A percentile compares a stretch with the other conserved stretches of the same genome.
phyloP scores from a whole-genome alignment of 2,113 vertebrate species.

The Clarias gariepinus region DNA sequence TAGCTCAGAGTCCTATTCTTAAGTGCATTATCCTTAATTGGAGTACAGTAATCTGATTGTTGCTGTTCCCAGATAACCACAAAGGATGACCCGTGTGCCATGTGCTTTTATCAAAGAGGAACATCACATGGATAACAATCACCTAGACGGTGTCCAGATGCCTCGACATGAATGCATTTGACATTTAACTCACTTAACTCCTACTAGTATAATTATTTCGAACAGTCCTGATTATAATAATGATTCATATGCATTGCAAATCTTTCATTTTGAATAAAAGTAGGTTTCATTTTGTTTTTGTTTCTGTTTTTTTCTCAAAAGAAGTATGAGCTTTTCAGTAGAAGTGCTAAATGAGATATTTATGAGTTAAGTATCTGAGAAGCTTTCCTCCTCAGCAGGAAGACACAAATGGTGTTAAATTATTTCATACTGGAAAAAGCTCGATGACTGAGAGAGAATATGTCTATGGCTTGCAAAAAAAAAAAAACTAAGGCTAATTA shows the following conservation, averaged over 20 bases:
- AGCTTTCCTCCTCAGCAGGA: background rate
- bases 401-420: constrained; percentile 13
- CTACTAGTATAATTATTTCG: background rate
- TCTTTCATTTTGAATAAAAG: background rate
- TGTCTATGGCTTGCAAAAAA: background rate
- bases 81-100: background rate
- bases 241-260: background rate
- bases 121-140: constrained; percentile 8
- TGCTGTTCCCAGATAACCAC: background rate
- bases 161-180: background rate
- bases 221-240: background rate
- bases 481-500: background rate
- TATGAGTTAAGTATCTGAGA: constrained; percentile 17
- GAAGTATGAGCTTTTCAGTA: background rate
- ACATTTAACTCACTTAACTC: background rate
- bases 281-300: no score
- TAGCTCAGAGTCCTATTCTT: background rate
- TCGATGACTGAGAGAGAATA: constrained; percentile 29
- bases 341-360: constrained; percentile 20
- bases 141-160: background rate
- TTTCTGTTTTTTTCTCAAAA: background rate
- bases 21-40: constrained; percentile 11
- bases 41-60: constrained; percentile 23
- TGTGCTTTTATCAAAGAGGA: constrained; percentile 13
- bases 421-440: constrained; percentile 5